Conservation (phyloP, 1,140 invertebrate species). For the Sitobion miscanthi region DNA sequence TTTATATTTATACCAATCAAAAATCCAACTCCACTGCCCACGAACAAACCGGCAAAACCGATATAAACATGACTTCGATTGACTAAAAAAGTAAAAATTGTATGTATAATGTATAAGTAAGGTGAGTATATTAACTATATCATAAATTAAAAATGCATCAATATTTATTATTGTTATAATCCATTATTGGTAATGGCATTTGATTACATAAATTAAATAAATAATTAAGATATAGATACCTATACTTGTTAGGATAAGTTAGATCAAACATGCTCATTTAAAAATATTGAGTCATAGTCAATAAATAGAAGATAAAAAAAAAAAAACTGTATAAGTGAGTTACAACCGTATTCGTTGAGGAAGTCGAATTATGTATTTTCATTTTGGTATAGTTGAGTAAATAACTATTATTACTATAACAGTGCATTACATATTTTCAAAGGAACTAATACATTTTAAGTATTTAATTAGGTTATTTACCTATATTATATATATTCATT, state of each 20-base stretch:
- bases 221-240: background rate
- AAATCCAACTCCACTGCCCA: constrained; percentile 45
- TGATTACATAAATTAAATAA: background rate
- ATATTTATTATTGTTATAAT: background rate
- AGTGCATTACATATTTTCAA: background rate
- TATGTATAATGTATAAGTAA: background rate
- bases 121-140: background rate
- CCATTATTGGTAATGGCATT: background rate
- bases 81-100: constrained; percentile 34
- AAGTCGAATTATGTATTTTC: background rate
- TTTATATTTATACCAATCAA: constrained; percentile 46
- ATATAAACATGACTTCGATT: constrained; percentile 52
- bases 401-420: no score
- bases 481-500: background rate
- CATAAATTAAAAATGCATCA: background rate
- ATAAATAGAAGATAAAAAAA: background rate
- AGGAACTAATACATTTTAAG: background rate
- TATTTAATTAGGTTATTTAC: background rate
- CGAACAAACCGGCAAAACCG: constrained; percentile 49
- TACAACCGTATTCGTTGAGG: no score
- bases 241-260: background rate
- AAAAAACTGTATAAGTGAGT: no score
- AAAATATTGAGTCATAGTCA: background rate
- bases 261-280: background rate
- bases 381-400: background rate